Conservation (phyloP, 1,140 invertebrate genomes). For the Drosophila pseudoananassae region DNA sequence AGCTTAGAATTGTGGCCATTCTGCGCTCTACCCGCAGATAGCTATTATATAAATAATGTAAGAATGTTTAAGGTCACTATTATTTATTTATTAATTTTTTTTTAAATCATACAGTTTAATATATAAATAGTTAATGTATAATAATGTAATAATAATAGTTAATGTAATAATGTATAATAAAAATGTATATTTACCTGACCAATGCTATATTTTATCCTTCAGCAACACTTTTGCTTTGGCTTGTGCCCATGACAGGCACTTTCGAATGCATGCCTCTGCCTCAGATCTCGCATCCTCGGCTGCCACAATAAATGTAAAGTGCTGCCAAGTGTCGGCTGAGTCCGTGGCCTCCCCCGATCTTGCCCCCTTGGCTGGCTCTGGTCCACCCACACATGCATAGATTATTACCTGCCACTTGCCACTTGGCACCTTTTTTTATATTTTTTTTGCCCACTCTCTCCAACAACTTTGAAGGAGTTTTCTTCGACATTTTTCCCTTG, state of each 20-base stretch:
- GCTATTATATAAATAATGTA: too few relatives aligned
- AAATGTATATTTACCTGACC: background rate
- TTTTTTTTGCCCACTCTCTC: constrained; percentile 17
- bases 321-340: constrained; percentile 70
- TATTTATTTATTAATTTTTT: background rate
- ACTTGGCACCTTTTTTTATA: constrained; percentile 71
- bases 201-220: background rate
- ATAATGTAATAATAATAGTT: too few relatives aligned
- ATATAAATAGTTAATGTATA: background rate
- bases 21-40: background rate
- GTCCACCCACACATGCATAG: constrained; percentile 69
- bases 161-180: background rate
- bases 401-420: constrained; percentile 81
- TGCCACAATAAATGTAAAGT: constrained; percentile 82
- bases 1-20: constrained; percentile 73
- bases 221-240: constrained; percentile 36
- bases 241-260: constrained; percentile 71
- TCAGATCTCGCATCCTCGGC: constrained; percentile 24
- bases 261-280: constrained; percentile 60
- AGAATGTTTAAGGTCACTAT: too few relatives aligned
- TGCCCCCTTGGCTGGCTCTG: constrained; percentile 11
- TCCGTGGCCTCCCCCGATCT: constrained; percentile 20
- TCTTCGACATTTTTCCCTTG: constrained; percentile 48
- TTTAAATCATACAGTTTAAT: background rate
- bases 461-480: constrained; percentile 70